Evolutionary conservation across 2,888 invertebrate species (phyloP).

Genomic region (Phragmatobia fuliginosa): DNA sequence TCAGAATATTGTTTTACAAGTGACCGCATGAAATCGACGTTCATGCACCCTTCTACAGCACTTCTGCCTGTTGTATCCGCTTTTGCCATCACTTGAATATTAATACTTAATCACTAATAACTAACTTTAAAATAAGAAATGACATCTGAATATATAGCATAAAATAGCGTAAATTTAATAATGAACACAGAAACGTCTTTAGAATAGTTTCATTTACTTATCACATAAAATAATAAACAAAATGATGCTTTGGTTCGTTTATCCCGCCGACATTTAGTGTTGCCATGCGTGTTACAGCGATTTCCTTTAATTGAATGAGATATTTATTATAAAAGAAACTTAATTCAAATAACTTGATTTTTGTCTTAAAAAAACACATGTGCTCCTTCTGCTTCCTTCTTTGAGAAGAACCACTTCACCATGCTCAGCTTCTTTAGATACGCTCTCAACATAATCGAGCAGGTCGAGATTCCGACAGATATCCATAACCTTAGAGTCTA

Average conservation of each 20-base stretch:
- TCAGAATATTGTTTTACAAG: constrained; percentile 83
- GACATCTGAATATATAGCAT: not conserved
- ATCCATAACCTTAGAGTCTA: too few species aligned
- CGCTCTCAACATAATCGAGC: too few species aligned
- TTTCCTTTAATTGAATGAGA: not conserved
- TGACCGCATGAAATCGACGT: constrained; percentile 81
- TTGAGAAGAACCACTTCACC: too few species aligned
- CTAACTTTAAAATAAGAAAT: not conserved
- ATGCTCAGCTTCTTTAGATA: too few species aligned
- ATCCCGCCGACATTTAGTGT: constrained; percentile 1
- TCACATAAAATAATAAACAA: not conserved
- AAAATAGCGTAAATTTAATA: not conserved
- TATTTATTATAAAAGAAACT: too few species aligned
- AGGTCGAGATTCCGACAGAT: too few species aligned
- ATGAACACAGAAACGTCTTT: not conserved
- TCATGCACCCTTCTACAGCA: constrained; percentile 65
- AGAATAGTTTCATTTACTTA: too few species aligned
- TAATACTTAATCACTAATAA: constrained; percentile 14
- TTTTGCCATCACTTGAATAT: constrained; percentile 63
- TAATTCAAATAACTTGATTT: too few species aligned
- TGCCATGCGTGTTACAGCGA: not conserved
- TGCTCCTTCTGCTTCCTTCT: too few species aligned
- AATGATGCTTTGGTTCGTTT: not conserved
- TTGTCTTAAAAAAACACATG: too few species aligned
- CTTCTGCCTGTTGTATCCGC: constrained; percentile 64